Base-by-base conservation (phyloP, 2,797 vertebrate species). In the Fistularia commersonii region DNA sequence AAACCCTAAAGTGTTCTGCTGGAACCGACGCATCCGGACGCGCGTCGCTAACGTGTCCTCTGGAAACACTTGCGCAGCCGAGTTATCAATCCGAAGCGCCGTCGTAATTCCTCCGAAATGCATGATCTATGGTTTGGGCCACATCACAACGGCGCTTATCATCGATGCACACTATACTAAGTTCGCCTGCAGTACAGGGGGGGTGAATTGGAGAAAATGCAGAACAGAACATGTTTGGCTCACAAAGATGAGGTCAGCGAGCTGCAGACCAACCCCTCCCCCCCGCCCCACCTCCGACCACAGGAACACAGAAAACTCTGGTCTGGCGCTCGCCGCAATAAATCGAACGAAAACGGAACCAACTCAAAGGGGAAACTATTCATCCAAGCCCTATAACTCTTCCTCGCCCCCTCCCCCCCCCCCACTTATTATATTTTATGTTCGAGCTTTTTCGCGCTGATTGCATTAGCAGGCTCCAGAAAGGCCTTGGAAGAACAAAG, bases 271-370 rank as follows among this genome's bases (percentile, higher is more conserved):
- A 23, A 4, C 23, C 23, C 4, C 23, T 23, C 66, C 69, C 70
- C 71, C 62, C 69, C 66, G 71, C 70, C 71, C 62, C 69, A 76
- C 71, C 53, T 12, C 72, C 45, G 35, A 64, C 48, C 55, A 73
- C 72, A 54, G 67, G 71, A 74, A 80, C 65, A 64, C 42, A 66
- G 54, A 50, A 56, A 48, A 70, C 64, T 66, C 70, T 58, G 80
- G 69, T 85, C 81, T 74, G 76, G 66, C 77, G 75, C 75, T 80
- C n/a, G 57, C 74, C 62, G 77, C 80, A 72, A 86, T 88, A 87
- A 89, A 88, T 85, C 80, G 78, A 84, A 81, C 12, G 40, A 80
- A 86, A 85, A 86, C 78, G 68, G 85, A 89, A 90, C 81, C 80
- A 77, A 74, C 84, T 87, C 76, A 84, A 86, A 84, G 74, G 82